phyloP scores from a whole-genome alignment of 1,140 invertebrate genomes.

The Sipha flava region DNA sequence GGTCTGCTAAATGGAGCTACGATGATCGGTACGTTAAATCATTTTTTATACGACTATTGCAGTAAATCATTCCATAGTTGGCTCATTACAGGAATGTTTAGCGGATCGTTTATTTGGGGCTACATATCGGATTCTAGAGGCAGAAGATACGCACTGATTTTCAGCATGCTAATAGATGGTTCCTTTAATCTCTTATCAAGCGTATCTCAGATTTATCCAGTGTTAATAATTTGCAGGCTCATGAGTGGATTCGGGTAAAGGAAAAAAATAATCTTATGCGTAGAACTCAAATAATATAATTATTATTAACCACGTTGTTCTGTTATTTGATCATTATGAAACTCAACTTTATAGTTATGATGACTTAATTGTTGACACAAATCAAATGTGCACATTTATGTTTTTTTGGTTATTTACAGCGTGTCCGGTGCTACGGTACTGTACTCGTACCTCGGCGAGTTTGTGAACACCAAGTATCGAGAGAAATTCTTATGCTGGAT shows the following conservation, averaged over 20 bases:
- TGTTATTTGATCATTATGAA: too few species aligned
- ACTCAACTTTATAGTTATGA: too few species aligned
- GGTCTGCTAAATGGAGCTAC: conserved; percentile 66
- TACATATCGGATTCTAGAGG: conserved; percentile 79
- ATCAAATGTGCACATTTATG: too few species aligned
- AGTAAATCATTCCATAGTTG: not conserved
- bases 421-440: not conserved
- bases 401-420: not conserved
- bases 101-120: conserved; percentile 83
- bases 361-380: too few species aligned
- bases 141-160: conserved; percentile 73
- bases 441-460: conserved; percentile 10
- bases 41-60: not conserved
- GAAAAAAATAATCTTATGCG: not conserved
- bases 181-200: conserved; percentile 79
- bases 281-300: not conserved
- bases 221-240: conserved; percentile 82
- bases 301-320: not conserved
- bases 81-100: conserved; percentile 76
- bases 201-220: conserved; percentile 73
- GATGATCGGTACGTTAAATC: conserved; percentile 41
- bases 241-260: conserved; percentile 80
- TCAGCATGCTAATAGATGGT: conserved; percentile 80
- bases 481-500: conserved; percentile 23
- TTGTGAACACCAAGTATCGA: not conserved